Base-by-base conservation (phyloP, 2,113 vertebrate species). In the Pelobates fuscus region DNA sequence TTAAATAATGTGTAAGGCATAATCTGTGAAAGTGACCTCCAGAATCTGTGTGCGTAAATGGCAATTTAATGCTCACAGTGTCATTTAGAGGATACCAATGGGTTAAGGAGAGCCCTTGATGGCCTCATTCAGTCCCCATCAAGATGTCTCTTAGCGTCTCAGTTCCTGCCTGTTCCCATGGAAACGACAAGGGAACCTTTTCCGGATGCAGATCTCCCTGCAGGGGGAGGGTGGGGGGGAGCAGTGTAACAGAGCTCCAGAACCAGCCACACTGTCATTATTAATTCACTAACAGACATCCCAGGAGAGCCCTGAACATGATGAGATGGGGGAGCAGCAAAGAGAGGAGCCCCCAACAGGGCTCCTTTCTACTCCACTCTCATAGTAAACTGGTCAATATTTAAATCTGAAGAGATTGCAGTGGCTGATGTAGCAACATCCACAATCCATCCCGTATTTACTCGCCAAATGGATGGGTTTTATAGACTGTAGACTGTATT, bases 131-230 rank as follows among this genome's bases (percentile, higher is more conserved):
- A 75, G 71, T 67, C 62, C 71, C 71, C 71, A 75, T 75, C 71
- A 75, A 75, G 63, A 75, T 75, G 63, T 75, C 71, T 75, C 71
- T 67, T 75, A 75, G 71, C 62, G 71, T 75, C 71, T 75, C 71
- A 67, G 62, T 75, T 75, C 63, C 71, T 75, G 71, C 62, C 71
- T 67, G 71, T 75, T 75, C 63, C 71, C 71, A 75, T 75, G 71
- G 71, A 75, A 67, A 75, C 65, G 63, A 75, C 65, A 62, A 75
- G 71, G 71, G 61, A 75, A 75, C 71, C 71, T 75, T 63, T 74
- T 74, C 71, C 62, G 71, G 71, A 61, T 74, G 62, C 62, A 37
- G 62, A 46, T 58, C 20, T 66, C 71, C 64, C 71, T 74, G 71
- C 62, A 74, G 52, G 71, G 71, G 46, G 61, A 55, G 71, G 71